A percentile compares a stretch with the other conserved stretches of the same genome.
These are phyloP conservation scores for Silurus aristotelis DNA, from an alignment of 2,797 vertebrate species.

Conservation along the genomic window DNA sequence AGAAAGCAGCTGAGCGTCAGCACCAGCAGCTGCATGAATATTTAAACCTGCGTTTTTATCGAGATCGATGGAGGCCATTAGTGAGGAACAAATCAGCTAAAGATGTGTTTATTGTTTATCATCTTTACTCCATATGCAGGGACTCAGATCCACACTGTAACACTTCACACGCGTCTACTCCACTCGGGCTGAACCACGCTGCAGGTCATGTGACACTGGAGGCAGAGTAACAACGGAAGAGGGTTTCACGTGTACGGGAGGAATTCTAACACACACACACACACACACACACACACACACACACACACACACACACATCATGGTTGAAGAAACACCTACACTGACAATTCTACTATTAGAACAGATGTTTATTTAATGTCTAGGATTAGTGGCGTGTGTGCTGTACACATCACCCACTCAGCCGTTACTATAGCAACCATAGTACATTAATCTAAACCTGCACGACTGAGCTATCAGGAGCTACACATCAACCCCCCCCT, in stretches of 20 bases:
- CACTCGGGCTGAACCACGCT: too few species aligned
- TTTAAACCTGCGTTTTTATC: slow-evolving; percentile 11
- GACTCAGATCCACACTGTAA: neutral
- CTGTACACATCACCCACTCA: neutral
- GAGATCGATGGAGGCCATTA: neutral
- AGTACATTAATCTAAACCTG: neutral
- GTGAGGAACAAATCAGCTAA: slow-evolving; percentile 21
- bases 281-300: neutral
- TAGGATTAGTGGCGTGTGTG: neutral
- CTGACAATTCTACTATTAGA: neutral
- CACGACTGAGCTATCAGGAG: neutral
- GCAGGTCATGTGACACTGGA: neutral
- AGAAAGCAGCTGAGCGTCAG: neutral
- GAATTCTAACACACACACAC: slow-evolving; percentile 2
- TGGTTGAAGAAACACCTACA: neutral
- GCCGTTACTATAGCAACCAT: neutral
- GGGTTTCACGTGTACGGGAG: neutral
- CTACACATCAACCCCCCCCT: neutral
- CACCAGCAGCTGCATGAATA: neutral
- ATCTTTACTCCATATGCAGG: neutral
- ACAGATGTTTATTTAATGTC: neutral
- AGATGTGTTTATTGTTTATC: slow-evolving; percentile 7
- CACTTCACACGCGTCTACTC: too few species aligned
- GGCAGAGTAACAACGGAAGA: neutral
- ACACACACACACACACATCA: neutral